Evolutionary conservation across 2,888 invertebrate genomes (phyloP).

Genomic region (Caenorhabditis becei): DNA sequence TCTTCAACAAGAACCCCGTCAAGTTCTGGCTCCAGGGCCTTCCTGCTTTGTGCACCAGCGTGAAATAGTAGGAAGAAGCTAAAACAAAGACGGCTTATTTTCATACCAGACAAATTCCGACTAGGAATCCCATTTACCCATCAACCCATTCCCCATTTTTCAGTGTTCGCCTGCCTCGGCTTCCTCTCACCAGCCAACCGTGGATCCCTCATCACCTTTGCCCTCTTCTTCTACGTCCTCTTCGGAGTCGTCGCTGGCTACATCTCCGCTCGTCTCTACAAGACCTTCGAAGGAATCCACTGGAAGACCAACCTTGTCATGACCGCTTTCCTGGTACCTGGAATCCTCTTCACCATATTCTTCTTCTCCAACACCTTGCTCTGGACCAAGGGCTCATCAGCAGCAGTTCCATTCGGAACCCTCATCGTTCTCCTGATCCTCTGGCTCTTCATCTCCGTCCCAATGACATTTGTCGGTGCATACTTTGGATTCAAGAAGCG

Average conservation of each 20-base stretch:
- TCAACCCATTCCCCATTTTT: constrained; percentile 69
- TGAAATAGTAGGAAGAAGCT: no score
- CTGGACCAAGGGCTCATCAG: constrained; percentile 96
- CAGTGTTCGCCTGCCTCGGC: constrained; percentile 97
- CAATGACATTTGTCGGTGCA: constrained; percentile 96
- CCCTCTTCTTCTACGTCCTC: constrained; percentile 96
- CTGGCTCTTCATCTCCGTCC: constrained; percentile 99
- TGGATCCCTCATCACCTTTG: constrained; percentile 98
- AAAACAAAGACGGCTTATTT: no score
- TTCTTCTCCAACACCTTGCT: constrained; percentile 96
- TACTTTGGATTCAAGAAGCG: constrained; percentile 98
- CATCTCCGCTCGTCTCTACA: constrained; percentile 96
- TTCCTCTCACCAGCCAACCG: constrained; percentile 98
- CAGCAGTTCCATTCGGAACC: constrained; percentile 96
- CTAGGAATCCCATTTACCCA: no score
- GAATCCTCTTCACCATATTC: constrained; percentile 95
- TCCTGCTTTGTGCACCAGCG: no score
- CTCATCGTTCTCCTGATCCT: constrained; percentile 93
- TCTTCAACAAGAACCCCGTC: no score
- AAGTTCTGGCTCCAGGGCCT: no score
- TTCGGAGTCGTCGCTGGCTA: constrained; percentile 97
- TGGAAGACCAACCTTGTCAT: constrained; percentile 98
- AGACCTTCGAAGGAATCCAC: constrained; percentile 96
- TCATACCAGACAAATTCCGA: no score
- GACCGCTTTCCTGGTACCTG: constrained; percentile 96